Evolutionary conservation across 1,140 invertebrate genomes (phyloP).

Genomic region (Venustaconcha ellipsiformis): DNA sequence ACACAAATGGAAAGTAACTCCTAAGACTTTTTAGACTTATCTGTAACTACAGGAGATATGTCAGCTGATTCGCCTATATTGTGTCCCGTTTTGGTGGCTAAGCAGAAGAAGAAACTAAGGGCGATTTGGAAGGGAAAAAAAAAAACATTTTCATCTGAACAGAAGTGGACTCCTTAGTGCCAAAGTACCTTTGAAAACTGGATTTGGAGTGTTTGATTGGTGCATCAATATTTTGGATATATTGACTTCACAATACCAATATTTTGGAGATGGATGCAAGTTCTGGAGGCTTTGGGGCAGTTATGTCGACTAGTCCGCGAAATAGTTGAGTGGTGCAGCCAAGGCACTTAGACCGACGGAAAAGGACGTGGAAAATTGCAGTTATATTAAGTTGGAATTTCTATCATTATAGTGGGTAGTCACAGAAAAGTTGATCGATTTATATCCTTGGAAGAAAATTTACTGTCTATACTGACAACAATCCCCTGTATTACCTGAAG

Average conservation of each 20-base stretch:
- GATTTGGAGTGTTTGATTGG: too few relatives aligned
- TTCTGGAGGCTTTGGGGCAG: background rate
- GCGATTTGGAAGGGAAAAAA: background rate
- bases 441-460: too few relatives aligned
- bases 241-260: too few relatives aligned
- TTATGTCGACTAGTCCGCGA: background rate
- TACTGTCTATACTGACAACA: too few relatives aligned
- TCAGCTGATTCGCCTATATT: background rate
- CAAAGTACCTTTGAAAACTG: constrained; percentile 5
- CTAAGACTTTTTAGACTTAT: background rate
- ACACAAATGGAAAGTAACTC: background rate
- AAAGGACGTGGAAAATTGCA: constrained; percentile 7
- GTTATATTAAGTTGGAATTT: background rate
- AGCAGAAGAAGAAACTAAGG: background rate
- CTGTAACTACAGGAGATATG: background rate
- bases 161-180: constrained; percentile 7
- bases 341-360: constrained; percentile 5
- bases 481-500: too few relatives aligned
- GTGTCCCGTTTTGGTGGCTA: background rate
- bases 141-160: background rate
- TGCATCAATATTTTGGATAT: too few relatives aligned
- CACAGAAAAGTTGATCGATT: background rate
- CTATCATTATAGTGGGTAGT: background rate
- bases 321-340: background rate
- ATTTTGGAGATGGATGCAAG: constrained; percentile 1